Evolutionary conservation across 1,140 invertebrate genomes (phyloP), one percentile per base, ranked within the genome.

Genomic region (Nylanderia fulva): DNA sequence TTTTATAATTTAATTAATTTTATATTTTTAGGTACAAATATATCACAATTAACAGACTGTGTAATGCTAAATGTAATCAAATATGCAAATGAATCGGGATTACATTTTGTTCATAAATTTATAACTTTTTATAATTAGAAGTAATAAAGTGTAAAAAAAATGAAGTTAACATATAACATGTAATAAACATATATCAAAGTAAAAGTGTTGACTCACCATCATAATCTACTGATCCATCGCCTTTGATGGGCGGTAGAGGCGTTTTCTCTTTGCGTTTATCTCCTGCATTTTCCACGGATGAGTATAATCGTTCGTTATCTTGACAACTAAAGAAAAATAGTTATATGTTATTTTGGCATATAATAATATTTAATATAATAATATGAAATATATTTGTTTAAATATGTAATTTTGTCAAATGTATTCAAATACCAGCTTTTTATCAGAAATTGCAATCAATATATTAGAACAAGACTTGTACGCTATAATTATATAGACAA

Each of bases 181-280:
- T 18, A 48, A 48, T 7, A 24, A 66, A 18, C 0, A 29, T n/a
- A 33, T 63, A 63, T 64, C 7, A 27, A 79, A 79, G 42, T 29
- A 0, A 11, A 48, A 36, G 1, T 64, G 33, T 9, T 24, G 18
- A 87, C 90, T 93, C 92, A 96, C 96, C 96, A 93, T 97, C 97
- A 87, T 97, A 97, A 94, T 97, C 96, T 66, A 97, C 95, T 58
- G 96, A 95, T 52, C 96, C 96, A 87, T 96, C 96, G 56, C 94
- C 94, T 84, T 95, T 96, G 33, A 95, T 93, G 36, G 96, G 96
- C 60, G 96, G 95, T 39, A 93, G 88, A 33, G 92, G 92, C 21
- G 92, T 90, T n/a, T n/a, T n/a, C 29, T 91, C 92, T 77, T 92
- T 94, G 9, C 92, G 88, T 66, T 85, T 89, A 86, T 89, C 84